These are phyloP conservation scores for Crotalus viridis DNA, from an alignment of 2,113 vertebrate genomes.

Conservation along the genomic window DNA sequence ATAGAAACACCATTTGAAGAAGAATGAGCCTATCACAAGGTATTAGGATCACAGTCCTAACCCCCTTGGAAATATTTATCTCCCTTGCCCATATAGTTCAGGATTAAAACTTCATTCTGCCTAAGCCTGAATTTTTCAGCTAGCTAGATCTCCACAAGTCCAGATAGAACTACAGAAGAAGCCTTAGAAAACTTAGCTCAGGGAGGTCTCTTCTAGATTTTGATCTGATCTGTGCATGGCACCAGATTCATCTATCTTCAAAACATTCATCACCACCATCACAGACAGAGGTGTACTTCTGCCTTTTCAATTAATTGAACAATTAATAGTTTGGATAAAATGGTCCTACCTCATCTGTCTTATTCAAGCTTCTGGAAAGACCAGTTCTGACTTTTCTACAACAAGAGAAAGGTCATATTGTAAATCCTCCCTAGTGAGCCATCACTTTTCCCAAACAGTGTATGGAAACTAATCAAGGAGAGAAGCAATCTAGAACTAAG, in stretches of 20 bases:
- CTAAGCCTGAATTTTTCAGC: neutral
- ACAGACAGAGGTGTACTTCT: conserved; percentile 1
- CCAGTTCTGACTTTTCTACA: conserved; percentile 45
- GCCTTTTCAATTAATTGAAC: conserved; percentile 10
- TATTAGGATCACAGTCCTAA: neutral
- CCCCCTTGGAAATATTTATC: neutral
- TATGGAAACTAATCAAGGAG: too few species aligned
- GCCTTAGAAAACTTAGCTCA: neutral
- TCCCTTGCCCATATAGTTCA: neutral
- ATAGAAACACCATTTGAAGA: neutral
- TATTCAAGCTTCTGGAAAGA: conserved; percentile 36
- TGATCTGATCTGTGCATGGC: neutral
- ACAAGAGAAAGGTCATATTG: conserved; percentile 53
- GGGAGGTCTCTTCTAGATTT: neutral
- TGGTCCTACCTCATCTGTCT: conserved; percentile 11
- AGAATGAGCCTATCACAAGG: neutral
- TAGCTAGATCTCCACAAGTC: neutral
- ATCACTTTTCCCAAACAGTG: neutral
- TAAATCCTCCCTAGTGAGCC: conserved; percentile 40
- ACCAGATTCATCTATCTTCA: neutral
- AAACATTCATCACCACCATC: neutral
- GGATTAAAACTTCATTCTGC: neutral
- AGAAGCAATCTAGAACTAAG: too few species aligned
- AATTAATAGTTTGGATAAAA: conserved; percentile 10
- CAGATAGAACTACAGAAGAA: neutral